Evolutionary conservation across 2,888 invertebrate genomes (phyloP).

Genomic region (Podotricha telesiphe): DNA sequence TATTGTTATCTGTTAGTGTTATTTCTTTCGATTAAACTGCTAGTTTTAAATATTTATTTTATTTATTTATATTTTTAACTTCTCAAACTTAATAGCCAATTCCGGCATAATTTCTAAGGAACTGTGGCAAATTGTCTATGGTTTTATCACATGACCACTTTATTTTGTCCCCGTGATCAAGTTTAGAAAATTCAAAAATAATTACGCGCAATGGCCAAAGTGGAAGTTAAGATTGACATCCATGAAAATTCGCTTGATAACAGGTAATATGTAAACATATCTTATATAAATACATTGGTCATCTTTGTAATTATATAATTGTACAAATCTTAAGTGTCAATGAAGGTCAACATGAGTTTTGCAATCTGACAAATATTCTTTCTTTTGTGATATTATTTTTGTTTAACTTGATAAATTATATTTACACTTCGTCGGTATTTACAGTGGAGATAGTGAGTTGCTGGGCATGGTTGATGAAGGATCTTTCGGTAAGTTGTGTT

Average conservation of each 20-base stretch:
- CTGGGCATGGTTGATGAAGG: constrained; percentile 76
- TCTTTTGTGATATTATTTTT: constrained; percentile 47
- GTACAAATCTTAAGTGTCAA: constrained; percentile 53
- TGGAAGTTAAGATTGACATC: constrained; percentile 84
- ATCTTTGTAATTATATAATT: constrained; percentile 69
- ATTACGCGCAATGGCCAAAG: constrained; percentile 80
- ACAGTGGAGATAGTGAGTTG: constrained; percentile 77
- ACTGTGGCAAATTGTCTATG: constrained; percentile 61
- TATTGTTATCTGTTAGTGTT: background rate
- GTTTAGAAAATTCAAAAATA: constrained; percentile 87
- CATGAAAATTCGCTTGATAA: constrained; percentile 85
- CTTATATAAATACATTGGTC: constrained; percentile 42
- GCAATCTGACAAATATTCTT: constrained; percentile 67
- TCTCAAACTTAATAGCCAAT: background rate
- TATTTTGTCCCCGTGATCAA: constrained; percentile 89
- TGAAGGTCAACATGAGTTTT: constrained; percentile 77
- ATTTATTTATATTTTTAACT: background rate
- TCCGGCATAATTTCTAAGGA: constrained; percentile 7
- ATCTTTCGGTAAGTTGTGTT: constrained; percentile 64
- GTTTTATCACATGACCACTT: constrained; percentile 87
- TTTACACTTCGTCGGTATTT: constrained; percentile 49
- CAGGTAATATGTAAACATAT: constrained; percentile 75
- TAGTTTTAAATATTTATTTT: background rate
- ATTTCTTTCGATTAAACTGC: background rate
- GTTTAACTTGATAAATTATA: constrained; percentile 47